Percentiles rank a stretch among this genome's conserved stretches.
These are phyloP conservation scores for Pelosia muscerda DNA, from an alignment of 2,888 invertebrate species.

Conservation along the genomic window DNA sequence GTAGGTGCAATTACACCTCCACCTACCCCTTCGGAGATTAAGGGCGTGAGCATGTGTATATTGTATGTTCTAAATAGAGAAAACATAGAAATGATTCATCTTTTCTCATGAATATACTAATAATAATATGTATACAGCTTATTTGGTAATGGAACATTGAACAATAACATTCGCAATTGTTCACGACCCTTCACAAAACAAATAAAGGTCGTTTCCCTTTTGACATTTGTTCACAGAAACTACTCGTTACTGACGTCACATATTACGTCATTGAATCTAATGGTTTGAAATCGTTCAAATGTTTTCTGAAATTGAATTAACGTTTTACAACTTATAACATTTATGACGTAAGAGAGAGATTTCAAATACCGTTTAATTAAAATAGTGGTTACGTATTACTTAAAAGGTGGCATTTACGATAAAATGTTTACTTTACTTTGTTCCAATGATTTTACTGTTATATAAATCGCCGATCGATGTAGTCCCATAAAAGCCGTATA, in stretches of 20 bases:
- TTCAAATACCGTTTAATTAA: neutral
- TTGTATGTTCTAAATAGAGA: neutral
- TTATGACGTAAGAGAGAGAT: neutral
- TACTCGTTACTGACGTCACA: neutral
- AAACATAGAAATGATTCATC: neutral
- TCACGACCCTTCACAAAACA: neutral
- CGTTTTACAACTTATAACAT: neutral
- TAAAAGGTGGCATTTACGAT: neutral
- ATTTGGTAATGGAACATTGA: neutral
- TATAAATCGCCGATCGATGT: too few relatives aligned
- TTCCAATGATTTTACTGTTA: too few relatives aligned
- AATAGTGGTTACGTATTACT: neutral
- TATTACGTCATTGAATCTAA: neutral
- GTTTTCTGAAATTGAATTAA: neutral
- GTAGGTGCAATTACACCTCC: too few relatives aligned
- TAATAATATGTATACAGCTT: neutral
- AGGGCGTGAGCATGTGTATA: too few relatives aligned
- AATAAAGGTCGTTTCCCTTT: slow-evolving; percentile 1
- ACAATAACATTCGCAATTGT: neutral
- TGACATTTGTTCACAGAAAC: slow-evolving; percentile 8
- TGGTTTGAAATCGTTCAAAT: neutral
- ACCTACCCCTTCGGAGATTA: too few relatives aligned
- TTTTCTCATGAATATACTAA: neutral
- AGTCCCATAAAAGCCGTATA: too few relatives aligned
- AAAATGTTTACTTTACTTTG: neutral